Evolutionary conservation across 2,797 vertebrate species (phyloP).

Genomic region (Sebastes melanostomus): DNA sequence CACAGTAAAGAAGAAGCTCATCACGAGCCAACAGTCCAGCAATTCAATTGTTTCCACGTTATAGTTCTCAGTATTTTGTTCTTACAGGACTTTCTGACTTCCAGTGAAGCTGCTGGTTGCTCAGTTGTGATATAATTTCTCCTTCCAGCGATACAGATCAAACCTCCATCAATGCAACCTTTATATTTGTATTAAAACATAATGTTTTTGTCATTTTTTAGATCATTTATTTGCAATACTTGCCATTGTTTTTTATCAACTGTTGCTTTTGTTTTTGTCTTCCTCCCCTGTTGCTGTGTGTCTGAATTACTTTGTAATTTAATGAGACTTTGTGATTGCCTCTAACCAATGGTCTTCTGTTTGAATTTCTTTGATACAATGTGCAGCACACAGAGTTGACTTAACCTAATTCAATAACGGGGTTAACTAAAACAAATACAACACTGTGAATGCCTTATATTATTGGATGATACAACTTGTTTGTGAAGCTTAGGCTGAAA

Average conservation of each 20-base stretch:
- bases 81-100: background rate
- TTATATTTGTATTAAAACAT: background rate
- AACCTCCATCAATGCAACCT: background rate
- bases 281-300: background rate
- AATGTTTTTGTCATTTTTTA: background rate
- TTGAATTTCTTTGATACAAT: conserved; percentile 15
- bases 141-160: background rate
- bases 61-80: background rate
- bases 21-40: background rate
- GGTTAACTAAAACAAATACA: conserved; percentile 12
- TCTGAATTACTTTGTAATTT: conserved; percentile 1
- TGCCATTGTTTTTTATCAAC: background rate
- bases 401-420: conserved; percentile 22
- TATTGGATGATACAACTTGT: conserved; percentile 21
- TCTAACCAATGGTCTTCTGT: background rate
- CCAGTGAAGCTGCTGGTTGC: background rate
- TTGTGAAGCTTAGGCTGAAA: conserved; percentile 12
- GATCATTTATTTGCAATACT: background rate
- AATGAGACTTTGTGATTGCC: conserved; percentile 11
- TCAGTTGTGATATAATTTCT: background rate
- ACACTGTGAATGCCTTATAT: background rate
- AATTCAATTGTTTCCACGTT: background rate
- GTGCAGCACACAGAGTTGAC: background rate
- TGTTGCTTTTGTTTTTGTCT: background rate
- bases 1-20: conserved; percentile 21